Percentiles rank a stretch among this genome's conserved stretches.
phyloP scores from a whole-genome alignment of 2,113 vertebrate species.

The Poecile atricapillus region DNA sequence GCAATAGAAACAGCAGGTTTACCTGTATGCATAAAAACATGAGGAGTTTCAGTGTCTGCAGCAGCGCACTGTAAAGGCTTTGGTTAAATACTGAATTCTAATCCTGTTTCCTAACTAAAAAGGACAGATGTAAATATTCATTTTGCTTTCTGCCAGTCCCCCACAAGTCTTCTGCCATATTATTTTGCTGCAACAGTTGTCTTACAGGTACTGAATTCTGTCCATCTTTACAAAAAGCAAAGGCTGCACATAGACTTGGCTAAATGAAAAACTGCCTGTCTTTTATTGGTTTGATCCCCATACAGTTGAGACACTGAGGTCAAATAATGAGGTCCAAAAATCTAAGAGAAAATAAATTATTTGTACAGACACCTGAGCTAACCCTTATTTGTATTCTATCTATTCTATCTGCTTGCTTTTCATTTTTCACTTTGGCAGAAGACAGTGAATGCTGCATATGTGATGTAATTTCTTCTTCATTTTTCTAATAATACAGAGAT shows the following conservation, averaged over 20 bases:
- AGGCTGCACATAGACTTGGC: background rate
- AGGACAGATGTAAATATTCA: background rate
- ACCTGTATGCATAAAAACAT: background rate
- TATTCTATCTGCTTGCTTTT: background rate
- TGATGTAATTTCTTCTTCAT: background rate
- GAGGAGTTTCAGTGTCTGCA: background rate
- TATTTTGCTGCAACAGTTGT: background rate
- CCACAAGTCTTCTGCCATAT: background rate
- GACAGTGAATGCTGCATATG: background rate
- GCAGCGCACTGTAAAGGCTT: background rate
- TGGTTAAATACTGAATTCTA: background rate
- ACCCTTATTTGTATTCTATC: background rate
- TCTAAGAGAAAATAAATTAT: background rate
- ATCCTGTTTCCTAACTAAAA: background rate
- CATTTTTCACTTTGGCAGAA: background rate
- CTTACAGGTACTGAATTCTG: background rate
- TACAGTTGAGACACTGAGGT: accelerated
- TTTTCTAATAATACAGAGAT: background rate
- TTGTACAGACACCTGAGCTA: background rate
- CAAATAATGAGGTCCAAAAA: background rate
- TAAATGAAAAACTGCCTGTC: background rate
- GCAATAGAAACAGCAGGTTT: background rate
- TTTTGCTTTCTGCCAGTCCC: background rate
- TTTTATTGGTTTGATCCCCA: background rate
- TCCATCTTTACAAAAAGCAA: background rate